Conservation (phyloP, 2,888 invertebrate species). For the Chaetoderma sp. region DNA sequence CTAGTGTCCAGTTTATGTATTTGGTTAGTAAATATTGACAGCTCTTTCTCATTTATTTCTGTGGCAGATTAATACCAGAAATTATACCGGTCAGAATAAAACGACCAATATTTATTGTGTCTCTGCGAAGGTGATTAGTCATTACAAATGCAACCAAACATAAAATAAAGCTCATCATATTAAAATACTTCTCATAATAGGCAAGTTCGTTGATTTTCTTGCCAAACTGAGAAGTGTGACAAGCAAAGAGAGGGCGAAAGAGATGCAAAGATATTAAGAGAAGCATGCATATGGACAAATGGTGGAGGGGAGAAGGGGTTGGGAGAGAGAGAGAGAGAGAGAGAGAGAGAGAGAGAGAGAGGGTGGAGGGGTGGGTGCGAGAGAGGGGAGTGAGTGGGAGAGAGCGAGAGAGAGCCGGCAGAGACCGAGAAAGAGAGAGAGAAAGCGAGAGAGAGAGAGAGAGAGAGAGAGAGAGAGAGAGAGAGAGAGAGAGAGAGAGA, state of each 20-base stretch:
- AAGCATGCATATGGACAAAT: slow-evolving; percentile 8
- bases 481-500: slow-evolving; percentile 15
- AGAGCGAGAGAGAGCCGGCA: not conserved
- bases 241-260: slow-evolving; percentile 4
- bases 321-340: not conserved
- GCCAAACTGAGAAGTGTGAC: too few relatives aligned
- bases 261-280: slow-evolving; percentile 8
- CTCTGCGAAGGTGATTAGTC: too few relatives aligned
- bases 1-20: too few relatives aligned
- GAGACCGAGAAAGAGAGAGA: slow-evolving; percentile 4
- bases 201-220: too few relatives aligned
- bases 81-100: too few relatives aligned
- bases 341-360: slow-evolving; percentile 7
- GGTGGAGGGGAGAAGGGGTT: not conserved
- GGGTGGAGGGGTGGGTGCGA: slow-evolving; percentile 6
- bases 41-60: too few relatives aligned
- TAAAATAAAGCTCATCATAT: too few relatives aligned
- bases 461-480: slow-evolving; percentile 20
- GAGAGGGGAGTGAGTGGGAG: not conserved
- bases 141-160: too few relatives aligned
- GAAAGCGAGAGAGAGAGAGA: slow-evolving; percentile 19
- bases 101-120: too few relatives aligned
- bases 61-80: too few relatives aligned
- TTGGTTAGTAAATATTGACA: too few relatives aligned
- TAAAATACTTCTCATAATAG: too few relatives aligned